Evolutionary conservation across 1,140 invertebrate genomes (phyloP), one percentile per base, ranked within the genome.

Genomic region (Cotesia chilonis): DNA sequence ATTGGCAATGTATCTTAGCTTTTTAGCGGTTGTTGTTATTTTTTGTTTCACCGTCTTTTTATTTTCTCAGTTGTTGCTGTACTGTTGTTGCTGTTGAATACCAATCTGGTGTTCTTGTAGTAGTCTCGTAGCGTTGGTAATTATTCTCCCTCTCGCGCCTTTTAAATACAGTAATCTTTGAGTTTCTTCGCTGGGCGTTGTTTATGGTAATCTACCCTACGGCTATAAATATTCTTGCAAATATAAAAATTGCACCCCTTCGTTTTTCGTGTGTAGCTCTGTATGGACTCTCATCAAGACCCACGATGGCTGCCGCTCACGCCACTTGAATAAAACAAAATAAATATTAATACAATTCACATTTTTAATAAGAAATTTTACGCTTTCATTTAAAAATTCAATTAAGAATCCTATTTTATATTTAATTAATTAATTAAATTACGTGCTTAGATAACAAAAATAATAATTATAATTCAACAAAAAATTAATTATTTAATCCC

Each of bases 141-240:
- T 84, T 84, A 83, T 83, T 82, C 81, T 74, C 75, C 76, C 72
- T 63, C 70, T 72, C 60, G 67, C 75, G 76, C 76, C 76, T 76
- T 82, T 82, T 81, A 84, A 84, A 82, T 80, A 84, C 83, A 79
- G 78, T 84, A 86, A 86, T 86, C 81, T 81, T 78, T 79, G 81
- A 78, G 80, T 82, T 85, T 82, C 81, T 78, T 79, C 70, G 74
- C 61, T 69, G 78, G 75, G 72, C 76, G 80, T 84, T 85, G 84
- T 86, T 86, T 84, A 85, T 85, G 84, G 81, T 85, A 85, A 84
- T 85, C 78, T 78, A 70, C 69, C 76, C 71, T 70, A 72, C 76
- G 70, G 80, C 79, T 80, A 84, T 84, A 85, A 84, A 86, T 86
- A 85, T 81, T 82, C 79, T 69, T 60, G 75, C 80, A 82, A 84